Base-by-base conservation (phyloP, 1,140 invertebrate species). In the Dinoponera quadriceps region DNA sequence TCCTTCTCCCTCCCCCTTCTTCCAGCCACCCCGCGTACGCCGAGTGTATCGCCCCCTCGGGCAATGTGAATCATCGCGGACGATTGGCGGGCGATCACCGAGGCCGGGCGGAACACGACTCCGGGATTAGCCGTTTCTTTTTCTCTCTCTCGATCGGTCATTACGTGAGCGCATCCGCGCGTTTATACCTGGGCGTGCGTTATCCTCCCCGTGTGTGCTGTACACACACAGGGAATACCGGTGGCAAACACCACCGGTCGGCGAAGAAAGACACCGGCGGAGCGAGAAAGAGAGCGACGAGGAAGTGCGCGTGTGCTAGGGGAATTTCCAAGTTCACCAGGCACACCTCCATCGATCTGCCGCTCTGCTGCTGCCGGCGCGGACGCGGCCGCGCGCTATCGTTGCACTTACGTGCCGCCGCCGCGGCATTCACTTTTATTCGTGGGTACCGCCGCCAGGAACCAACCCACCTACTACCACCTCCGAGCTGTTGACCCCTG, bases 261-360 rank as follows among this genome's bases (percentile, higher is more conserved):
- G 11, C 55, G 77, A 51, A 33, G 54, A 7, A 20, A 22, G 1
- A 18, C 3, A 9, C 38, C 38, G 38, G n/a, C 20, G n/a, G 51
- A 22, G n/a, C 48, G 69, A 16, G 71, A 62, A 51, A 75, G 29
- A 69, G 75, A 69, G 22, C 65, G 63, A 80, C 51, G 75, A 83
- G 86, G 72, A 89, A 86, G 88, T 88, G 88, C 88, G 88, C 88
- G 80, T 88, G 87, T 88, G 84, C 88, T 88, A 84, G 87, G 87
- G 80, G 75, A 89, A 86, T 89, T 89, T 88, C 88, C 88, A 89
- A 89, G 88, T 89, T 89, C 88, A 89, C 88, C 88, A 86, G 84
- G 81, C 86, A 71, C 82, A 88, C 87, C 87, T 88, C 84, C 84
- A 88, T 88, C 87, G 87, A 88, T 88, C 86, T 88, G 87, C 62